A percentile compares a stretch with the other conserved stretches of the same genome.
phyloP scores from a whole-genome alignment of 2,113 vertebrate genomes.

The Apaloderma vittatum region DNA sequence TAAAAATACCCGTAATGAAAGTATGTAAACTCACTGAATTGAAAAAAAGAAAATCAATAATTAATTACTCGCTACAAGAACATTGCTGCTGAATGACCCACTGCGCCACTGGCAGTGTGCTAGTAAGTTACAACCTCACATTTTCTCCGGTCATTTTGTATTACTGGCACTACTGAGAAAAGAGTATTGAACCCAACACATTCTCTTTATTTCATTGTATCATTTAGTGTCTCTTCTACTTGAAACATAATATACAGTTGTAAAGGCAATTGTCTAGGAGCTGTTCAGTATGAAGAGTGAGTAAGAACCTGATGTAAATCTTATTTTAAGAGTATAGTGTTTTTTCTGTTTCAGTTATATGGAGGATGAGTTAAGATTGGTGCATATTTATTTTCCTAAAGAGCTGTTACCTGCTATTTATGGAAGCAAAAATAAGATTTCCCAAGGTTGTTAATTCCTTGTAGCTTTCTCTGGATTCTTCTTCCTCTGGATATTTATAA shows the following conservation, averaged over 20 bases:
- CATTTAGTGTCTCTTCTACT: not conserved
- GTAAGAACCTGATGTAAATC: not conserved
- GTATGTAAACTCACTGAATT: not conserved
- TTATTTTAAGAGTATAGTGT: not conserved
- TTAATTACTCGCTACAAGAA: not conserved
- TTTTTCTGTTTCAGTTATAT: not conserved
- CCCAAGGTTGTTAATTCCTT: not conserved
- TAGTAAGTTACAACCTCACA: not conserved
- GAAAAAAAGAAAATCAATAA: not conserved
- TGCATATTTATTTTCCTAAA: not conserved
- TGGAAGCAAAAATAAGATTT: slow-evolving; percentile 6
- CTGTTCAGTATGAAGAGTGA: not conserved
- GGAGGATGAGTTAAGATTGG: not conserved
- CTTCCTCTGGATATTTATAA: slow-evolving; percentile 2
- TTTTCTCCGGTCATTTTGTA: not conserved
- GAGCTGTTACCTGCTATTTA: not conserved
- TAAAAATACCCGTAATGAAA: not conserved
- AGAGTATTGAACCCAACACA: not conserved
- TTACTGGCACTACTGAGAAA: not conserved
- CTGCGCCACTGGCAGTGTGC: not conserved
- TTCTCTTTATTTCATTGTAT: slow-evolving; percentile 7
- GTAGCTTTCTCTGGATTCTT: not conserved
- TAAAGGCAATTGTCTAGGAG: not conserved
- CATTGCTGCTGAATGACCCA: not conserved
- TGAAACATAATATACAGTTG: not conserved